Evolutionary conservation across 2,888 invertebrate species (phyloP).

Genomic region (Parochlus steinenii): DNA sequence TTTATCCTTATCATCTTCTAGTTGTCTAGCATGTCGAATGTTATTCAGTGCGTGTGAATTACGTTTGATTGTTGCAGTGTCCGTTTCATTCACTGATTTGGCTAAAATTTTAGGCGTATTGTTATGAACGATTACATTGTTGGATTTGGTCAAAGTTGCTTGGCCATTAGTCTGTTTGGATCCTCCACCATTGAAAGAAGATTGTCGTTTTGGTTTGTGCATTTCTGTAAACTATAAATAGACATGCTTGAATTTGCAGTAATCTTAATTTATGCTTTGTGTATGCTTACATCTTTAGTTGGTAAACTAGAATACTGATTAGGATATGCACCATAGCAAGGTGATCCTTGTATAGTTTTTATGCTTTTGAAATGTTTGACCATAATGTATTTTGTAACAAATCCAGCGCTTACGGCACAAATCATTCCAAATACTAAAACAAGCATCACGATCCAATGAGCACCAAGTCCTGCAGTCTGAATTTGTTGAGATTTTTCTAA

Average conservation of each 20-base stretch:
- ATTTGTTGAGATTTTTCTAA: constrained; percentile 4
- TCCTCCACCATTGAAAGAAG: constrained; percentile 46
- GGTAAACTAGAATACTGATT: constrained; percentile 75
- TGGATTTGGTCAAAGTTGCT: constrained; percentile 36
- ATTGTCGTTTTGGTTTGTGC: constrained; percentile 42
- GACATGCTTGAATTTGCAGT: neutral
- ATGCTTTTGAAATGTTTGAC: constrained; percentile 33
- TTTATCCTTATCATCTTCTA: constrained; percentile 30
- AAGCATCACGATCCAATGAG: constrained; percentile 5
- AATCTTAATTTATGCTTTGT: neutral
- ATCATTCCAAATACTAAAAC: constrained; percentile 18
- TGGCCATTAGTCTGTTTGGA: constrained; percentile 26
- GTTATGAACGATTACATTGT: constrained; percentile 43
- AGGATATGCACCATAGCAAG: constrained; percentile 66
- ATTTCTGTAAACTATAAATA: constrained; percentile 25
- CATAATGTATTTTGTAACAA: constrained; percentile 24
- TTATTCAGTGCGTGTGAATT: constrained; percentile 55
- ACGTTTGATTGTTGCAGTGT: constrained; percentile 56
- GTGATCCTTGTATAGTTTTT: constrained; percentile 52
- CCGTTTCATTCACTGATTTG: constrained; percentile 48
- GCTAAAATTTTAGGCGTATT: constrained; percentile 49
- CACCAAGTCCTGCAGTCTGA: constrained; percentile 13
- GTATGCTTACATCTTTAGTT: constrained; percentile 49
- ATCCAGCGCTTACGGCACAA: constrained; percentile 20
- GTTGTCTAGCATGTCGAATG: constrained; percentile 21